Base-by-base conservation (phyloP, 2,113 vertebrate species). In the Dromaius novaehollandiae region DNA sequence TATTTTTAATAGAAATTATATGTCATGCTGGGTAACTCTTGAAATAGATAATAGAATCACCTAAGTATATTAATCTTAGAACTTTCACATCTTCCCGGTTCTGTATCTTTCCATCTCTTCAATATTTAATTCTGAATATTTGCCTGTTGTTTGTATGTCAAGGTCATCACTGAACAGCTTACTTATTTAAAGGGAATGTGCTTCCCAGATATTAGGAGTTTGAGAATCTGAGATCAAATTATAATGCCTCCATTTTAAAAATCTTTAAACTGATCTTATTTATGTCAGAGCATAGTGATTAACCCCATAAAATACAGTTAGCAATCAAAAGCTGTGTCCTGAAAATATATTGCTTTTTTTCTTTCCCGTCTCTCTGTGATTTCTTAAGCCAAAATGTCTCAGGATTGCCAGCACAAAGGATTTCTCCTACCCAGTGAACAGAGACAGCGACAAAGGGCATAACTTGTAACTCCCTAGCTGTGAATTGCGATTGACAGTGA, bases 1-100 rank as follows among this genome's bases (percentile, higher is more conserved):
- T 82, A 73, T 85, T 93, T 96, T 84, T 79, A 84, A 87, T 65
- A 82, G 53, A 82, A 96, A 90, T 93, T 82, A 40, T 75, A 84
- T 89, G 77, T 89, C 56, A 89, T 61, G 51, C 28, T 61, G 40
- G 24, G 26, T 85, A 76, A 56, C 60, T 71, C 58, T 88, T 77
- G 36, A 90, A 91, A 83, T 9, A 88, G 50, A 44, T 50, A 91
- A 79, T 44, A 82, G 28, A 92, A 85, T 51, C 40, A 86, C 46
- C 51, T 63, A 9, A 66, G 18, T 63, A 86, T 46, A 90, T 86
- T 61, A 42, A 22, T 81, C 48, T 53, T 36, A 50, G 21, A 77
- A 86, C 13, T 61, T 75, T 32, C 44, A 25, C 61, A 51, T 66
- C 53, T 83, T 61, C 42, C 48, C 51, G 46, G 32, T 69, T 82